Conservation (phyloP, 2,888 invertebrate genomes). For the Gymnocheta viridis region DNA sequence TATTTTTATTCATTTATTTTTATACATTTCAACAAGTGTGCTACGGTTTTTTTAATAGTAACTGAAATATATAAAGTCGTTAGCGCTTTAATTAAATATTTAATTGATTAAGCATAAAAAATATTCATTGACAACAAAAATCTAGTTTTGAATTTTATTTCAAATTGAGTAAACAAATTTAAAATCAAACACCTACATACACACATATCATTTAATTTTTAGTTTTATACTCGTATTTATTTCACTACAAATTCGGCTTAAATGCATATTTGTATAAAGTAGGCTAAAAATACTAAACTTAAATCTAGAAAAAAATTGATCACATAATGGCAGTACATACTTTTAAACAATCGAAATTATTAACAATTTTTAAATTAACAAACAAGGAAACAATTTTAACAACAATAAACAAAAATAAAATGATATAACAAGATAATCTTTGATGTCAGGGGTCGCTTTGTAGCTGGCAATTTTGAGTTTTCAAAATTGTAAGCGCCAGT, state of each 20-base stretch:
- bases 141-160: not conserved
- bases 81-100: not conserved
- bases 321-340: conserved; percentile 54
- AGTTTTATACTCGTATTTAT: not conserved
- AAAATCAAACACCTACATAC: not conserved
- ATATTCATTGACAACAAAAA: not conserved
- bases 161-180: not conserved
- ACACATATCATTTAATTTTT: not conserved
- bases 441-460: conserved; percentile 7
- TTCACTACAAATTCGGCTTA: conserved; percentile 14
- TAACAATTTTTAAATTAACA: conserved; percentile 2
- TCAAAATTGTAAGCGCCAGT: conserved; percentile 19
- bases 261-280: conserved; percentile 30
- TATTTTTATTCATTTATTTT: not conserved
- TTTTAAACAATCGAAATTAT: conserved; percentile 9
- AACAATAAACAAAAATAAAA: conserved; percentile 31
- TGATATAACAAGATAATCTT: not conserved
- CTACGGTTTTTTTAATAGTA: too few relatives aligned
- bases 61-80: not conserved
- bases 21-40: not conserved
- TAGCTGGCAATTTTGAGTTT: conserved; percentile 24
- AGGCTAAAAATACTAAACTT: conserved; percentile 46
- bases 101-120: not conserved
- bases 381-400: conserved; percentile 24
- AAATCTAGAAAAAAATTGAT: conserved; percentile 42